Evolutionary conservation across 1,140 invertebrate genomes (phyloP).

Genomic region (Leptinotarsa texana): DNA sequence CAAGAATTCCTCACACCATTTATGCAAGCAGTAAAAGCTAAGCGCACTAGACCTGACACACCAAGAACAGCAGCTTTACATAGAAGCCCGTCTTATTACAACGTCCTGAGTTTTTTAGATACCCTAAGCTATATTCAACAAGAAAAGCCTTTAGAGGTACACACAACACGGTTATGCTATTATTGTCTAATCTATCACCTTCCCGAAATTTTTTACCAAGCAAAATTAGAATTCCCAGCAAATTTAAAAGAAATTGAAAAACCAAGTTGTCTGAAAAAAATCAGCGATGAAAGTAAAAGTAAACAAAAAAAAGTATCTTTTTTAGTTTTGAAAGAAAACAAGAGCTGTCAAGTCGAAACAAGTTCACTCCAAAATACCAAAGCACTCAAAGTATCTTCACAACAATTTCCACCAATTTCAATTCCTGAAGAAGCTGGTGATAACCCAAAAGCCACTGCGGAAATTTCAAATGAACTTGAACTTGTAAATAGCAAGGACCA

Average conservation of each 20-base stretch:
- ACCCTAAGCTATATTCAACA: conserved; percentile 28
- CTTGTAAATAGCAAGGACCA: neutral
- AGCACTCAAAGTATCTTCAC: conserved; percentile 1
- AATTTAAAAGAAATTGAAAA: neutral
- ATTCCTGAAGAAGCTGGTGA: neutral
- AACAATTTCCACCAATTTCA: conserved; percentile 13
- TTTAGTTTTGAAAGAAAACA: conserved; percentile 24
- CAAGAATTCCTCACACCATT: conserved; percentile 35
- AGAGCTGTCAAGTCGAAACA: conserved; percentile 25
- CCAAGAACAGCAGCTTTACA: conserved; percentile 12
- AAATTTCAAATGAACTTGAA: neutral
- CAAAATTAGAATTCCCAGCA: neutral
- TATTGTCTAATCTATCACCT: neutral
- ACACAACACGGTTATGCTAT: conserved; percentile 22
- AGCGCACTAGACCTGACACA: conserved; percentile 14
- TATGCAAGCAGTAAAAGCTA: conserved; percentile 35
- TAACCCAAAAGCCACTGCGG: neutral
- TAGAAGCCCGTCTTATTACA: conserved; percentile 36
- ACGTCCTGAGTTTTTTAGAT: conserved; percentile 36
- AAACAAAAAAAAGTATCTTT: conserved; percentile 26
- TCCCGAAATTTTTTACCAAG: conserved; percentile 12
- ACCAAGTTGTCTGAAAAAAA: conserved; percentile 20
- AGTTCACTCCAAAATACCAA: conserved; percentile 29
- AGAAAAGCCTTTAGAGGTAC: conserved; percentile 33
- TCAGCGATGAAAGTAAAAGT: conserved; percentile 17